phyloP scores from a whole-genome alignment of 2,888 invertebrate genomes.

The Lathronympha strigana region DNA sequence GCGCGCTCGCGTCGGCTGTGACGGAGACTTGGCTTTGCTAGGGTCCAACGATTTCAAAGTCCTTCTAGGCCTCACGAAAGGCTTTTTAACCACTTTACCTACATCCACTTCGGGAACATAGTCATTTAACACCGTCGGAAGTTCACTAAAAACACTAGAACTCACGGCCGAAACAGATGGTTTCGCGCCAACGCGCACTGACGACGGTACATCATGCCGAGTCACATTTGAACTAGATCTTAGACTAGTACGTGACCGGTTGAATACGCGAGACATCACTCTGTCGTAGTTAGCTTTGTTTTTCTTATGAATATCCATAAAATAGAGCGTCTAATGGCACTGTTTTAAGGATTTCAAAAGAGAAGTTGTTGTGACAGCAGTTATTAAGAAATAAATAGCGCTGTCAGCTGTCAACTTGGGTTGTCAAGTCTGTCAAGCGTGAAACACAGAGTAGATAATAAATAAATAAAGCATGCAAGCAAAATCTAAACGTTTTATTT shows the following conservation, averaged over 20 bases:
- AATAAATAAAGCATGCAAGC: neutral
- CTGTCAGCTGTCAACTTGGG: neutral
- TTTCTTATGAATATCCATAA: constrained; percentile 37
- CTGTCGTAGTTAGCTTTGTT: constrained; percentile 61
- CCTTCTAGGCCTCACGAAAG: constrained; percentile 67
- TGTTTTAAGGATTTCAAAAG: constrained; percentile 31
- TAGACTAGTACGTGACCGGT: constrained; percentile 55
- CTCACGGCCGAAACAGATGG: constrained; percentile 63
- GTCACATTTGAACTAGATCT: constrained; percentile 63
- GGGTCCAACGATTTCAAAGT: constrained; percentile 72
- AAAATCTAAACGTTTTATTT: constrained; percentile 18
- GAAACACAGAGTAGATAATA: neutral
- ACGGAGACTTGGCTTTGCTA: constrained; percentile 53
- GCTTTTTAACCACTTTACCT: constrained; percentile 54
- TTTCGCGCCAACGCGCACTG: constrained; percentile 69
- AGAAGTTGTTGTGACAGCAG: constrained; percentile 39
- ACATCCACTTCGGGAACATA: constrained; percentile 56
- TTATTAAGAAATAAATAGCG: too few relatives aligned
- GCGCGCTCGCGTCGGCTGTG: constrained; percentile 49
- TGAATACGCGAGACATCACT: constrained; percentile 72
- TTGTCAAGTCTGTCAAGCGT: constrained; percentile 3
- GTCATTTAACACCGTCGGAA: constrained; percentile 70
- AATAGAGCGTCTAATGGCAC: constrained; percentile 11
- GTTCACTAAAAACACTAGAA: constrained; percentile 64
- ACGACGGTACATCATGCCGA: constrained; percentile 63